Percentiles rank a stretch among this genome's conserved stretches.
Conservation (phyloP, 1,140 invertebrate genomes). For the Leguminivora glycinivorella region DNA sequence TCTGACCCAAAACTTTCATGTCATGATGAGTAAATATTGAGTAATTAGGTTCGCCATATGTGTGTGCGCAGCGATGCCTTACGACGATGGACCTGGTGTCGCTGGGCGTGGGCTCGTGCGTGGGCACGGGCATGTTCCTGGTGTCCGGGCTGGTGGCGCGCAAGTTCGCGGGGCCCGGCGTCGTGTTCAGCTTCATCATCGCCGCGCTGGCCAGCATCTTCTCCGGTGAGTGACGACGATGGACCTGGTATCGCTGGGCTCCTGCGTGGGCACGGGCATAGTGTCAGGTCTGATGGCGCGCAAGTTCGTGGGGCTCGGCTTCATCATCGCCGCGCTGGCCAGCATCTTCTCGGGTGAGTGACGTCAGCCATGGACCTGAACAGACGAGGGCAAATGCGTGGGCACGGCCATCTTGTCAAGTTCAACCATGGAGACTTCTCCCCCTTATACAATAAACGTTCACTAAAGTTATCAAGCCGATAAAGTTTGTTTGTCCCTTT, state of each 20-base stretch:
- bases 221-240: slow-evolving; percentile 93
- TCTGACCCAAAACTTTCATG: too few relatives aligned
- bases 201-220: slow-evolving; percentile 94
- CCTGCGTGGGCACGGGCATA: slow-evolving; percentile 95
- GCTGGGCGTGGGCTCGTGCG: slow-evolving; percentile 94
- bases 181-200: slow-evolving; percentile 93
- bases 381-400: slow-evolving; percentile 92
- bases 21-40: too few relatives aligned
- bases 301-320: slow-evolving; percentile 92
- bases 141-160: slow-evolving; percentile 94
- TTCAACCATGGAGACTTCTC: background rate
- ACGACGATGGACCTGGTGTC: slow-evolving; percentile 94
- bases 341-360: slow-evolving; percentile 95
- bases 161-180: slow-evolving; percentile 92
- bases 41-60: too few relatives aligned
- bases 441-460: too few relatives aligned
- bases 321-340: slow-evolving; percentile 93
- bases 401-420: slow-evolving; percentile 96
- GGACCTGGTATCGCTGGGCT: slow-evolving; percentile 93
- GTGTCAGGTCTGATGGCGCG: slow-evolving; percentile 94
- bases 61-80: slow-evolving; percentile 88
- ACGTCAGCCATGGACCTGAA: slow-evolving; percentile 91
- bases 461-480: too few relatives aligned
- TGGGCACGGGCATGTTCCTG: slow-evolving; percentile 96
- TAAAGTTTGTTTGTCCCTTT: too few relatives aligned